Percentiles rank a stretch among this genome's conserved stretches.
These are phyloP conservation scores for Pogonomyrmex californicus DNA, from an alignment of 1,140 invertebrate species.

Conservation along the genomic window DNA sequence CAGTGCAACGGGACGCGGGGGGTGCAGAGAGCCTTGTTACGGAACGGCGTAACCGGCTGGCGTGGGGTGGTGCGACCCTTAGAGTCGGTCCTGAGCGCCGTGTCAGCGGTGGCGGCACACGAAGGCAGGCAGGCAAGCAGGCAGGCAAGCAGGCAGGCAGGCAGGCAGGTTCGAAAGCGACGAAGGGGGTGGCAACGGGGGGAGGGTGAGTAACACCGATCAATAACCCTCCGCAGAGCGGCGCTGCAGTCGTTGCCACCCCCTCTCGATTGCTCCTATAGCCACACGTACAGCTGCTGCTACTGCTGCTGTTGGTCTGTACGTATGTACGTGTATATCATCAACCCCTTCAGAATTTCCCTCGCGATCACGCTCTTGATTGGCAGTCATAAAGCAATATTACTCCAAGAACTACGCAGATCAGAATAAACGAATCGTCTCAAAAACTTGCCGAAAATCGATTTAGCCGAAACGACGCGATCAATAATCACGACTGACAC, in stretches of 20 bases:
- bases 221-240: constrained; percentile 84
- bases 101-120: constrained; percentile 55
- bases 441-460: constrained; percentile 29
- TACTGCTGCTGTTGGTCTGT: constrained; percentile 36
- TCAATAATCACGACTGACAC: constrained; percentile 25
- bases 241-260: constrained; percentile 76
- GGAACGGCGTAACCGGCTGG: constrained; percentile 6
- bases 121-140: constrained; percentile 71
- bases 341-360: not conserved
- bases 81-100: constrained; percentile 74
- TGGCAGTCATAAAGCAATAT: constrained; percentile 60
- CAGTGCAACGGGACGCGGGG: not conserved
- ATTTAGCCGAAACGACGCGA: constrained; percentile 35
- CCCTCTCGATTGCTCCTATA: constrained; percentile 72
- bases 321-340: constrained; percentile 41
- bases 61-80: constrained; percentile 63
- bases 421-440: constrained; percentile 43
- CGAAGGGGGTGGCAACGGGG: constrained; percentile 64
- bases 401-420: constrained; percentile 9
- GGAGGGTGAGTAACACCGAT: constrained; percentile 76
- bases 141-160: constrained; percentile 71
- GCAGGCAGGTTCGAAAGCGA: constrained; percentile 70
- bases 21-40: constrained; percentile 49
- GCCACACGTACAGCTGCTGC: constrained; percentile 63
- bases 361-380: constrained; percentile 13